Base-by-base conservation (phyloP, 2,797 vertebrate species). In the Sciurus vulgaris region DNA sequence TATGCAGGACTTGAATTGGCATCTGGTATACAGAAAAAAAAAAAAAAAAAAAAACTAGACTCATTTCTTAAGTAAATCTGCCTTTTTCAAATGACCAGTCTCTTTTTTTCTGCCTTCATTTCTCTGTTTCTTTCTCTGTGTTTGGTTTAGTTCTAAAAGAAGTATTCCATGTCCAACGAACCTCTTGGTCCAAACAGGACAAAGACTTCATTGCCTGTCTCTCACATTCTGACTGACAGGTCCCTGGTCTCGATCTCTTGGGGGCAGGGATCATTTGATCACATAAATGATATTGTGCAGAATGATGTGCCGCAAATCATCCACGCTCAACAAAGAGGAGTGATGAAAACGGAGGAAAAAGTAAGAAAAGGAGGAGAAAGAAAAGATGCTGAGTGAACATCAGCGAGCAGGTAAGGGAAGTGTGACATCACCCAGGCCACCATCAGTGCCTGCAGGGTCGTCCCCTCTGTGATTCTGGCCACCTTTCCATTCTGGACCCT, bases 1-100 rank as follows among this genome's bases (percentile, higher is more conserved):
- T 88, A 81, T 63, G 77, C 94, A 90, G 84, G 67, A 73, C 38
- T 81, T 89, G 28, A 86, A 87, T 65, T 89, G 88, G 77, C 18
- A n/a, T 12, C 4, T 72, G 47, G 54, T 11, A 83, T 3, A 33
- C 0, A 76, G 61, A 41, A 41, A 26, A 24, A 96, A 41, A 26
- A 20, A 96, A 76, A 54, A 41, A 41, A 26, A 24, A 96, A 41
- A 26, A 20, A 96, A 89, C 17, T 84, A 59, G 30, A 51, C 17
- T 28, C 17, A 79, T 95, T 97, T 65, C 33, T 93, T 86, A 69
- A 86, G 79, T 51, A 81, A 91, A 61, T 61, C 9, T 81, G 49
- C 26, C 63, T 86, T 72, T 61, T 88, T 77, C 44, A 77, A 83
- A 77, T 35, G 82, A 69, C 11, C 17, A 7, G 4, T 35, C 26